phyloP scores from a whole-genome alignment of 1,140 invertebrate species.

The Drosophila orosa region DNA sequence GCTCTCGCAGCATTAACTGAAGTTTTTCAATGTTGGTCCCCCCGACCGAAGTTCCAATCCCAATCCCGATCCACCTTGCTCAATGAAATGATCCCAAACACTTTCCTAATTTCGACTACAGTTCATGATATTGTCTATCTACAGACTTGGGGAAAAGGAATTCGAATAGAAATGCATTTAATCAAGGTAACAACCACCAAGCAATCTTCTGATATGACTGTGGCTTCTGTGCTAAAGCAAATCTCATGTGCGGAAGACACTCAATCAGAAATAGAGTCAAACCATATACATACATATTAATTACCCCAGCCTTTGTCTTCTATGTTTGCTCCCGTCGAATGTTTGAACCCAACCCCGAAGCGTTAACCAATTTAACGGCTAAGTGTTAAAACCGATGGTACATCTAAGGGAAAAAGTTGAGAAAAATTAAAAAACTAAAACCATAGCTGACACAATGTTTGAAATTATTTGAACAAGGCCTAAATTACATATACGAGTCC shows the following conservation, averaged over 20 bases:
- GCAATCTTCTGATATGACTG: constrained; percentile 20
- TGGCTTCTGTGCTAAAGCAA: constrained; percentile 71
- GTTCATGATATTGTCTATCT: constrained; percentile 71
- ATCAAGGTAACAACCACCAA: constrained; percentile 61
- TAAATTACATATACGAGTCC: constrained; percentile 28
- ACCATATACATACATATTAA: constrained; percentile 4
- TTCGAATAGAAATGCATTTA: constrained; percentile 58
- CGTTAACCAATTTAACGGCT: constrained; percentile 34
- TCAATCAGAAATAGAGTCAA: constrained; percentile 20
- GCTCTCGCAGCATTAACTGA: constrained; percentile 72
- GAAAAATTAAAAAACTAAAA: constrained; percentile 50
- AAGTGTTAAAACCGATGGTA: constrained; percentile 39
- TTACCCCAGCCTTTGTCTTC: constrained; percentile 54
- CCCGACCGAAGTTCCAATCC: constrained; percentile 18
- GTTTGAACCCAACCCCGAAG: constrained; percentile 37
- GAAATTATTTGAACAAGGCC: constrained; percentile 58
- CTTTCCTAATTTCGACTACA: constrained; percentile 30
- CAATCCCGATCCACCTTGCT: constrained; percentile 12
- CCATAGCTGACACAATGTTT: constrained; percentile 85
- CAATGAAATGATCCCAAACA: constrained; percentile 17
- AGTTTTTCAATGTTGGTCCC: constrained; percentile 62
- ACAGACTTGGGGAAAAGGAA: constrained; percentile 71
- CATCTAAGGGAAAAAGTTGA: constrained; percentile 44
- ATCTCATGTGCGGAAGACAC: constrained; percentile 34
- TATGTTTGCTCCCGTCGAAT: constrained; percentile 55